Evolutionary conservation across 1,140 invertebrate genomes (phyloP).

Genomic region (Scaptomyza hsui): DNA sequence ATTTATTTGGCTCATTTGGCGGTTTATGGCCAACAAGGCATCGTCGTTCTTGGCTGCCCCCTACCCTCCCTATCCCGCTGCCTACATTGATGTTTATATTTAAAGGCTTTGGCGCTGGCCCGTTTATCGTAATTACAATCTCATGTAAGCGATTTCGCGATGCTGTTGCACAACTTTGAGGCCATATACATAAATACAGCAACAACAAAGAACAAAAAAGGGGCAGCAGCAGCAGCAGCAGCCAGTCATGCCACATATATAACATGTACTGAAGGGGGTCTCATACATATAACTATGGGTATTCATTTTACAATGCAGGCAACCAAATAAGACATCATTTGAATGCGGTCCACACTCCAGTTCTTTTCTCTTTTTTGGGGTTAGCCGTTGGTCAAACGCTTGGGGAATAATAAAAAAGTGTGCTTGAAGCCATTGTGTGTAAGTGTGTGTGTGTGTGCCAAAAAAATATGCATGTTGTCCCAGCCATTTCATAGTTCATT

Average conservation of each 20-base stretch:
- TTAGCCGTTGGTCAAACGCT: constrained; percentile 78
- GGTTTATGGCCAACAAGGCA: constrained; percentile 69
- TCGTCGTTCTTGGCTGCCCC: constrained; percentile 5
- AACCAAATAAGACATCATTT: constrained; percentile 80
- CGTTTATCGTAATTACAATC: constrained; percentile 81
- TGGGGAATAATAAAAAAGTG: constrained; percentile 81
- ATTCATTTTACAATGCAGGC: constrained; percentile 64
- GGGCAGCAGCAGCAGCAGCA: not conserved
- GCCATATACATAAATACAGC: constrained; percentile 62
- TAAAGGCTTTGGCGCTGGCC: constrained; percentile 54
- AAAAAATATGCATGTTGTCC: constrained; percentile 73
- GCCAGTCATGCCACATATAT: constrained; percentile 28
- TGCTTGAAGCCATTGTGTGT: constrained; percentile 16
- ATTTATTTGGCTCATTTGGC: constrained; percentile 82
- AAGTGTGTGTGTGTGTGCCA: constrained; percentile 41
- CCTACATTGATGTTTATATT: constrained; percentile 50
- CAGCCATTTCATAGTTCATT: constrained; percentile 80
- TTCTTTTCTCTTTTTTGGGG: constrained; percentile 47
- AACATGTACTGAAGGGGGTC: constrained; percentile 5
- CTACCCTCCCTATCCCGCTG: not conserved
- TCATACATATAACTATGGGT: constrained; percentile 35
- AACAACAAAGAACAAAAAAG: constrained; percentile 5
- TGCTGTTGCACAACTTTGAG: constrained; percentile 77
- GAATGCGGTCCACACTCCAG: constrained; percentile 58
- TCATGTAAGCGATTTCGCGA: constrained; percentile 78